Evolutionary conservation across 2,113 vertebrate species (phyloP), one percentile per base, ranked within the genome.

Genomic region (Okapia johnstoni): DNA sequence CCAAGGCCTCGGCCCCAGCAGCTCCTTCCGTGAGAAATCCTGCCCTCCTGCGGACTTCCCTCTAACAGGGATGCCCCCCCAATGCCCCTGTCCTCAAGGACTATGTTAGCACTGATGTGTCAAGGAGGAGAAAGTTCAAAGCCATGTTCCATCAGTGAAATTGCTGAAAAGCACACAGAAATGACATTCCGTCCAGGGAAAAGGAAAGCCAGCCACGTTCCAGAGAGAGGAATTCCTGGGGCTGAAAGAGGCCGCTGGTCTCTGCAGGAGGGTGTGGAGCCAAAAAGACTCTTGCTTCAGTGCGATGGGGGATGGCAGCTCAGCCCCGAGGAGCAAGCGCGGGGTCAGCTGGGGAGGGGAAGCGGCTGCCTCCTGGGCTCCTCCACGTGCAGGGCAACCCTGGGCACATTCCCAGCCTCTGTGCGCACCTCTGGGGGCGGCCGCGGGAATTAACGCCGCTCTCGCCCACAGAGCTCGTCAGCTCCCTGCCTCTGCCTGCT

Each of bases 101-200:
- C 60, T 23, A 10, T 4, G 5, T 14, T 8, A 30, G 54, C 26
- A 10, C 54, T 1, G 3, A 15, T 8, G 33, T 19, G 8, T 79
- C 28, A 36, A 26, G 48, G 43, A 50, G 21, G 63, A 46, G 46
- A 88, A 76, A 1, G 33, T 12, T 28, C 8, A 48, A 55, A 92
- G 60, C 2, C 5, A 6, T 5, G 17, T 25, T 85, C 54, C n/a
- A 7, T 81, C 48, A 6, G 40, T 28, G 46, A 12, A 43, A 86
- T 77, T 81, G 93, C 93, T 95, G 61, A 87, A 98, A 97, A 96
- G 97, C 88, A 55, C 57, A 60, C 66, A 61, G 52, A 96, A 94
- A 66, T 54, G 36, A 1, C 14, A 15, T 54, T 96, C 95, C 80
- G 30, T 83, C 77, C 17, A 95, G 94, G 92, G 55, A 88, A 54